phyloP scores from a whole-genome alignment of 92 coral and sea anemone genomes.

The Porites evermanni region DNA sequence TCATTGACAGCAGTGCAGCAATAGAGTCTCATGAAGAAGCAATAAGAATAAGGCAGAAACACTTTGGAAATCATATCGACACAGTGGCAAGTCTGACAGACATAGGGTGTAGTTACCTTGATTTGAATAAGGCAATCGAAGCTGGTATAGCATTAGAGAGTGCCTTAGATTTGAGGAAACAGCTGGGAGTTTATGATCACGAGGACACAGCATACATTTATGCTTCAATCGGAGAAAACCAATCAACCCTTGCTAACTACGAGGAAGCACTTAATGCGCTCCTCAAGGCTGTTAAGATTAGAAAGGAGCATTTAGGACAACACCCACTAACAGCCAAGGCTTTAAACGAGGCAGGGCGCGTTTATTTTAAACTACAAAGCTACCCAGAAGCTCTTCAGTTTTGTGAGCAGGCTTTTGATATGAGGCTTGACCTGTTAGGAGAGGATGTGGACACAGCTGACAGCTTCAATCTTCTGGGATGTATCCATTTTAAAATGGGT shows the following conservation, averaged over 20 bases:
- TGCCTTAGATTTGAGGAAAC: neutral
- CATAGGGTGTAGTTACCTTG: neutral
- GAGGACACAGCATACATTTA: neutral
- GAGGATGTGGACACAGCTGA: neutral
- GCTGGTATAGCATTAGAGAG: neutral
- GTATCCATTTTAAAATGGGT: neutral
- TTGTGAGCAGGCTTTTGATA: neutral
- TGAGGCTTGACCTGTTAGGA: neutral
- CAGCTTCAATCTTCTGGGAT: neutral
- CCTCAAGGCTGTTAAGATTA: neutral
- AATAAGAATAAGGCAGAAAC: neutral
- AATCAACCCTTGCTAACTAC: neutral
- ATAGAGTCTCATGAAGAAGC: neutral
- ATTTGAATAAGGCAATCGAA: neutral
- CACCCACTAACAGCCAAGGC: neutral
- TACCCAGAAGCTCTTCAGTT: neutral
- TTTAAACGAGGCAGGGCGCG: neutral
- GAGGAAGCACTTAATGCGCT: no score
- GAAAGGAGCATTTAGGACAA: neutral
- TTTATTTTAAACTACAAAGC: neutral
- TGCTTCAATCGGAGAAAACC: neutral
- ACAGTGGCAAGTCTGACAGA: neutral
- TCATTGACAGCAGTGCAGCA: neutral
- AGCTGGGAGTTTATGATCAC: neutral
- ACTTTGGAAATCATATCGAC: neutral